Evolutionary conservation across 1,140 invertebrate genomes (phyloP), one percentile per base, ranked within the genome.

Genomic region (Macrobrachium nipponense): DNA sequence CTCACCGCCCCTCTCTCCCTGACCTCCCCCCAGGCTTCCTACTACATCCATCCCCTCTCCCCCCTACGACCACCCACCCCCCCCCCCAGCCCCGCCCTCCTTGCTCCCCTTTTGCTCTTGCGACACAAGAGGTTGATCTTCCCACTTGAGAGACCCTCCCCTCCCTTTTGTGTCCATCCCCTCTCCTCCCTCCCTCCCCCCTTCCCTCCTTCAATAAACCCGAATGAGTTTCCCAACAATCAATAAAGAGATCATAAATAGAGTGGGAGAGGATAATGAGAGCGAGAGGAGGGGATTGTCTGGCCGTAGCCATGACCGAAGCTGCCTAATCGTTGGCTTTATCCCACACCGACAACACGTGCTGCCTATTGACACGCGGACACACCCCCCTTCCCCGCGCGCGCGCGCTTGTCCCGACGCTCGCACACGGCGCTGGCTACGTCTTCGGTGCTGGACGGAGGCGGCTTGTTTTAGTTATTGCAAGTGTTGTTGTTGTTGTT

Each of bases 251-350:
- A 79, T 79, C 77, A 79, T 79, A 59, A 79, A 79, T 27, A 79
- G 77, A 20, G 75, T 44, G 75, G 36, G 78, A 36, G 23, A 80
- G 78, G 77, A n/a, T 17, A 59, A 58, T 66, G 44, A 66, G 58
- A 58, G 51, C 20, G 68, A 27, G 70, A 58, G 80, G 80, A 27
- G 20, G 80, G 23, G 7, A 17, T 58, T 61, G 77, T 59, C 61
- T 36, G 77, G 60, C 51, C 36, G 58, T 61, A 59, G 61, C 20
- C 20, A 73, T 23, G n/a, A 23, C 68, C 23, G 15, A 23, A 70
- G 23, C 15, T n/a, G 36, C 80, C 72, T 82, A 82, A 82, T 82
- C 80, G 58, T 73, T 82, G 70, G 80, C 80, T 82, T 82, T 73
- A 82, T 82, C 80, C 70, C 44, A 7, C 36, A 27, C 51, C 68